Evolutionary conservation across 2,888 invertebrate species (phyloP).

Genomic region (Phoenoteleia sp.): DNA sequence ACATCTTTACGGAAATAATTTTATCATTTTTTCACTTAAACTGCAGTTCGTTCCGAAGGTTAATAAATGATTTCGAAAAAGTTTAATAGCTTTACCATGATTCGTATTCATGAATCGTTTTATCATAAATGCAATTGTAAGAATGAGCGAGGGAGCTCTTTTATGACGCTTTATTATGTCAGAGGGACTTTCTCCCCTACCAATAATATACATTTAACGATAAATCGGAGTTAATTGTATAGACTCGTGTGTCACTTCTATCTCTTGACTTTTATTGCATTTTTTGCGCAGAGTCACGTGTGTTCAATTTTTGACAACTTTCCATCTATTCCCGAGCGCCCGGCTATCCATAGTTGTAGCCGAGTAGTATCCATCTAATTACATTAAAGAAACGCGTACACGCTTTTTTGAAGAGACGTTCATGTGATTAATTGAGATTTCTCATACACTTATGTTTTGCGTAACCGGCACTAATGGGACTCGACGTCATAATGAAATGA

Average conservation of each 20-base stretch:
- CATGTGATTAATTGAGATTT: slow-evolving; percentile 61
- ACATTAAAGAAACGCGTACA: slow-evolving; percentile 39
- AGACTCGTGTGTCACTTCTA: slow-evolving; percentile 10
- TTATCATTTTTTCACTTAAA: too few species aligned
- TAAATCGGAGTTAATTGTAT: slow-evolving; percentile 77
- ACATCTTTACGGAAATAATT: too few species aligned
- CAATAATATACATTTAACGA: slow-evolving; percentile 82
- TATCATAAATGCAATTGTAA: slow-evolving; percentile 16
- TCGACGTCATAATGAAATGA: slow-evolving; percentile 62
- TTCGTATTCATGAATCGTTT: neutral
- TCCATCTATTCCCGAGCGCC: neutral
- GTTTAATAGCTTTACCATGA: neutral
- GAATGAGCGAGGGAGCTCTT: slow-evolving; percentile 71
- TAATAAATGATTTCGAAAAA: neutral
- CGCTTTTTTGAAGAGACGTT: slow-evolving; percentile 24
- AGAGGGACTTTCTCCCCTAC: slow-evolving; percentile 79
- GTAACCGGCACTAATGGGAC: slow-evolving; percentile 49
- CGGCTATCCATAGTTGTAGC: too few species aligned
- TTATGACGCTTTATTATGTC: slow-evolving; percentile 80
- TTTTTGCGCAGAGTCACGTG: neutral
- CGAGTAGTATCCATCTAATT: slow-evolving; percentile 41
- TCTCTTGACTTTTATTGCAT: neutral
- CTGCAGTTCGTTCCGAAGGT: too few species aligned
- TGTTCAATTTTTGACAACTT: neutral
- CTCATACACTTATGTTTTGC: slow-evolving; percentile 59